Evolutionary conservation across 1,140 invertebrate species (phyloP).

Genomic region (Cherax destructor): DNA sequence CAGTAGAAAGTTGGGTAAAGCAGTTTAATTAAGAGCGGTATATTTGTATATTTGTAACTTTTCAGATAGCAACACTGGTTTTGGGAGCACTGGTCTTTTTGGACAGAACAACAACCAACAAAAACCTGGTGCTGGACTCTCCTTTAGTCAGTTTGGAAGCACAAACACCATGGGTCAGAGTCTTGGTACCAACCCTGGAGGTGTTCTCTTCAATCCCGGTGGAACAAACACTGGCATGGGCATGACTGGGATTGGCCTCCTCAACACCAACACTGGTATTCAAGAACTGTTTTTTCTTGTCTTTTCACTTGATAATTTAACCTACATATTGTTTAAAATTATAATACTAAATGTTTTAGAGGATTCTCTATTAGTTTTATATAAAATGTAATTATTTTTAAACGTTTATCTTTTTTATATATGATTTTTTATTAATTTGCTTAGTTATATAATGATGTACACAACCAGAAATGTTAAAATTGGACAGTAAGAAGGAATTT

Average conservation of each 20-base stretch:
- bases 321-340: too few relatives aligned
- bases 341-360: too few relatives aligned
- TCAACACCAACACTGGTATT: constrained; percentile 75
- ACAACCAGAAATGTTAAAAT: too few relatives aligned
- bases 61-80: constrained; percentile 74
- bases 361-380: too few relatives aligned
- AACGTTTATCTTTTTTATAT: too few relatives aligned
- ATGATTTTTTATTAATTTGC: too few relatives aligned
- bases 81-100: constrained; percentile 76
- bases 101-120: constrained; percentile 74
- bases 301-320: too few relatives aligned
- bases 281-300: not conserved
- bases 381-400: too few relatives aligned
- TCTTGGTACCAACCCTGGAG: constrained; percentile 50
- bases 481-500: too few relatives aligned
- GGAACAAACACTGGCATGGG: constrained; percentile 74
- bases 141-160: constrained; percentile 74
- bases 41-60: not conserved
- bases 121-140: constrained; percentile 30
- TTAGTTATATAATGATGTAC: too few relatives aligned
- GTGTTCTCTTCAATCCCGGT: constrained; percentile 73
- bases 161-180: constrained; percentile 69
- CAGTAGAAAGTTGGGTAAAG: too few relatives aligned
- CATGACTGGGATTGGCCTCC: constrained; percentile 72
- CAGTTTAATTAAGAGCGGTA: too few relatives aligned